Conservation (phyloP, 2,113 vertebrate genomes). For the Clarias batrachus region DNA sequence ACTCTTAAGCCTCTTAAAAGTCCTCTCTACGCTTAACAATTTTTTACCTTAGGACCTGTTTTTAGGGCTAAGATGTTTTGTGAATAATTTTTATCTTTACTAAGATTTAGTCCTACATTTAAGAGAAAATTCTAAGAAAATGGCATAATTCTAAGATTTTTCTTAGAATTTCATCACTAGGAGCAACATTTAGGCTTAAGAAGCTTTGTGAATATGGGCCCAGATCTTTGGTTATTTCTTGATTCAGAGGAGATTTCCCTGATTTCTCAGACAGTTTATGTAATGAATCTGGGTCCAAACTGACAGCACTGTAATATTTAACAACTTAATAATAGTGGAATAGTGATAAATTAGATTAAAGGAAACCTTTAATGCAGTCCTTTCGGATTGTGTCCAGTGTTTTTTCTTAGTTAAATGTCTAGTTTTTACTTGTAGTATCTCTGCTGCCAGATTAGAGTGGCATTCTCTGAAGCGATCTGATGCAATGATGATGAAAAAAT, state of each 20-base stretch:
- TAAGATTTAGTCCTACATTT: no score
- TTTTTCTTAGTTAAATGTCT: slow-evolving; percentile 34
- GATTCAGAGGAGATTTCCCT: slow-evolving; percentile 61
- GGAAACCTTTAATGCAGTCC: slow-evolving; percentile 51
- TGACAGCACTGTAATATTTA: slow-evolving; percentile 61
- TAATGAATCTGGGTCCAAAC: slow-evolving; percentile 68
- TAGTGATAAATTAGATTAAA: background rate
- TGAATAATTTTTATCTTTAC: no score
- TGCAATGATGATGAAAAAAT: slow-evolving; percentile 73
- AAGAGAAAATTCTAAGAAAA: no score
- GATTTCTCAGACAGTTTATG: slow-evolving; percentile 62
- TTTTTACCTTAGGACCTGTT: no score
- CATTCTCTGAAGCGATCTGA: slow-evolving; percentile 65
- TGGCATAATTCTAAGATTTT: no score
- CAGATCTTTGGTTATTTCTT: slow-evolving; percentile 56
- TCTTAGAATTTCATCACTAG: no score
- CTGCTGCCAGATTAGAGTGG: slow-evolving; percentile 61
- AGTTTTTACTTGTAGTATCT: slow-evolving; percentile 64
- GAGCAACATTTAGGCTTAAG: no score
- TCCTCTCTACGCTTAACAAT: no score
- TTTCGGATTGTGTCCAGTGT: slow-evolving; percentile 44
- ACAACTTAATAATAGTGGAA: background rate
- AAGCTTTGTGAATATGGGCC: no score
- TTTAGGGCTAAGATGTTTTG: no score
- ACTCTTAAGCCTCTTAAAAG: no score